Evolutionary conservation across 2,113 vertebrate genomes (phyloP), one percentile per base, ranked within the genome.

Genomic region (Pleuronectes platessa): DNA sequence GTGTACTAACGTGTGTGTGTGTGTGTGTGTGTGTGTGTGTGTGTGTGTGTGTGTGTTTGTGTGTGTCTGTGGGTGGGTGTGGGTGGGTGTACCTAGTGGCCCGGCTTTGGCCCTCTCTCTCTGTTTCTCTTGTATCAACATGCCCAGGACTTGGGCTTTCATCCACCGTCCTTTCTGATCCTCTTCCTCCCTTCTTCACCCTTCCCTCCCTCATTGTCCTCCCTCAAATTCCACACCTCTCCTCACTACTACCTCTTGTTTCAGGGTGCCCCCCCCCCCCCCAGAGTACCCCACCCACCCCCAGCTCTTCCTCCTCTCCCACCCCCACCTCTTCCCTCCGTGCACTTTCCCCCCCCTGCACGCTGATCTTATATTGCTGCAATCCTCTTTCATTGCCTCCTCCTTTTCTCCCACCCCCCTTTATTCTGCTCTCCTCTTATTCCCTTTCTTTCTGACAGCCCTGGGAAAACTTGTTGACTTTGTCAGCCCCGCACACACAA

Each of bases 391-490:
- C 76, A 85, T 69, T 83, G 27, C 31, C 42, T 63, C 58, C 37
- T 60, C 26, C 2, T 53, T 69, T 24, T 47, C 60, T 31, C 71
- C 72, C 18, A 47, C 21, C 13, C 47, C 53, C 59, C 12, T 61
- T 21, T 65, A 49, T 75, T n/a, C 71, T 62, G 54, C 61, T 82
- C 76, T 78, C 78, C 83, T 78, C 74, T 61, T 47, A 60, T 77
- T 81, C 77, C 78, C 40, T 51, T 51, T 18, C 61, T 89, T 87
- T 88, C 81, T 90, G 85, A 83, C 84, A 80, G 81, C 82, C 92
- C 92, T 95, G 93, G 93, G 93, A 95, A 93, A 95, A 93, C 89
- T 88, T 65, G 84, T 93, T 78, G 91, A 88, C 87, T 90, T 88
- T 87, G 87, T 86, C 53, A 59, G 78, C 64, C 74, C 82, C 59